Evolutionary conservation across 2,113 vertebrate species (phyloP), one percentile per base, ranked within the genome.

Genomic region (Ailuropoda melanoleuca): DNA sequence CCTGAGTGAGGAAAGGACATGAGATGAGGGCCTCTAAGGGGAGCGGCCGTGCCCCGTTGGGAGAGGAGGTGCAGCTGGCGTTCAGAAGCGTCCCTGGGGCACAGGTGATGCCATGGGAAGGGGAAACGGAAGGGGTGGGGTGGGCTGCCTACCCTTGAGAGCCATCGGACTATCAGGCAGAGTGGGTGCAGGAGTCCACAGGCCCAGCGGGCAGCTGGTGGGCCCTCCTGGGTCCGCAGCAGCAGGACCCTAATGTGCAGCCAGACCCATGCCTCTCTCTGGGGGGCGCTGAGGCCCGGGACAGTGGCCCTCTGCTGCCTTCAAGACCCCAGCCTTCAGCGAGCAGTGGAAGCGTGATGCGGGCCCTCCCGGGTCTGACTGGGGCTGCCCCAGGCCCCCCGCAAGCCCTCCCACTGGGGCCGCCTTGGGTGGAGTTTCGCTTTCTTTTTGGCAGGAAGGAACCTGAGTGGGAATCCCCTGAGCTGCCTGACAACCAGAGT

Each of bases 371-470:
- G 2, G 15, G 24, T 4, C 68, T 19, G 66, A 66, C 39, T 0
- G 17, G 90, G 90, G 64, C 66, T 89, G 86, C 62, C 78, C 66
- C 66, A 0, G 75, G 7, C 56, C 83, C 26, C 24, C 24, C 55
- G 46, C 10, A 8, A n/a, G 23, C 8, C 72, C 50, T 37, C 56
- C 77, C 18, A 5, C 34, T 0, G 13, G 0, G 56, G 37, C 39
- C 55, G 78, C 68, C 46, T 39, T 17, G 7, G 55, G 11, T 1
- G 18, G 6, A 91, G 66, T 95, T 98, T 96, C 56, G 78, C 88
- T 97, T 98, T 97, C 97, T 93, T 83, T 98, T 91, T 74, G 83
- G 43, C 92, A 90, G 89, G 88, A 95, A 97, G 97, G 43, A 83
- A 48, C 26, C 50, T 48, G 68, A 4, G 2, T 43, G 93, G 97